These are phyloP conservation scores for Sphaerophoria rueppellii DNA, from an alignment of 2,888 invertebrate genomes.

Conservation along the genomic window DNA sequence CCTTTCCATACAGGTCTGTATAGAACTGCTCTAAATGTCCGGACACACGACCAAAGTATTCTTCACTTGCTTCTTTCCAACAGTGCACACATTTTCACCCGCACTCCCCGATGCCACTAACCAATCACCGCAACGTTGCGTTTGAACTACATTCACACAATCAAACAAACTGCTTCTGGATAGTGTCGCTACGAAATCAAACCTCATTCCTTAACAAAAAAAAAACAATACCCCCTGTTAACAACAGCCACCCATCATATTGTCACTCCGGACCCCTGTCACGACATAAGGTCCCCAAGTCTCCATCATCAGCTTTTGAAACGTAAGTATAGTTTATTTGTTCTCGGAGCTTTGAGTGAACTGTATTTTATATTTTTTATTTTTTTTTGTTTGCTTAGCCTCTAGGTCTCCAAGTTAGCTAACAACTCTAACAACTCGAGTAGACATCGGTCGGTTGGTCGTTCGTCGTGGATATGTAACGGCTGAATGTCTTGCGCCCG, in stretches of 20 bases:
- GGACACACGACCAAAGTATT: constrained; percentile 67
- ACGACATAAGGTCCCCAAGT: constrained; percentile 53
- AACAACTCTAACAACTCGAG: constrained; percentile 73
- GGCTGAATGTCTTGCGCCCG: constrained; percentile 64
- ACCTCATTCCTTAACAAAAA: constrained; percentile 44
- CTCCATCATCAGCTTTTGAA: constrained; percentile 31
- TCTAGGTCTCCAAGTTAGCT: constrained; percentile 70
- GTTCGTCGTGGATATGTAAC: constrained; percentile 49
- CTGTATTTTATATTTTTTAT: too few relatives aligned
- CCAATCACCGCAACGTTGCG: constrained; percentile 1
- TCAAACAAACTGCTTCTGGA: constrained; percentile 10
- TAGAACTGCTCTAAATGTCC: constrained; percentile 68
- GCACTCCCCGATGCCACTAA: background rate
- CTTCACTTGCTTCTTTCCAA: constrained; percentile 35
- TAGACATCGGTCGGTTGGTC: constrained; percentile 31
- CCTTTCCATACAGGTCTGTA: constrained; percentile 1
- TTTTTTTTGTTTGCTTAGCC: constrained; percentile 63
- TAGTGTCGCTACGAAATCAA: constrained; percentile 31
- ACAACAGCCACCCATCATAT: constrained; percentile 41
- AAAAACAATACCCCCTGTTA: constrained; percentile 12
- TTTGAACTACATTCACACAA: constrained; percentile 34
- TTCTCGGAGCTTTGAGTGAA: constrained; percentile 62
- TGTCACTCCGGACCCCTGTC: constrained; percentile 63
- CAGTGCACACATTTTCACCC: background rate
- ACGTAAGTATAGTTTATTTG: constrained; percentile 72